Evolutionary conservation across 1,140 invertebrate species (phyloP), one percentile per base, ranked within the genome.

Genomic region (Belonocnema kinseyi): DNA sequence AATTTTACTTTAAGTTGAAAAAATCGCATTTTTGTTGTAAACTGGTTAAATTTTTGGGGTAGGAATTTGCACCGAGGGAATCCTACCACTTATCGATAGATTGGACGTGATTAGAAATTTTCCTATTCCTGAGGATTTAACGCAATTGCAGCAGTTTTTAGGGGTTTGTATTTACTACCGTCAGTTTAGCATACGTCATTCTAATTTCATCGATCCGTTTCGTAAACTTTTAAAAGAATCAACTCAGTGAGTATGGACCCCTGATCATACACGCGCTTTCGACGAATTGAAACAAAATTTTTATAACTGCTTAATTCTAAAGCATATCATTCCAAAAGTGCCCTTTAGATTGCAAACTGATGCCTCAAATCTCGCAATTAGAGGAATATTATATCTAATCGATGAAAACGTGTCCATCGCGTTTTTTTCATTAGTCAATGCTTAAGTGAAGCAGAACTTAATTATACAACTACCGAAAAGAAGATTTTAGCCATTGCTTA

Each of bases 61-160:
- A 81, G 56, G 77, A 85, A 6, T 70, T 89, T 16, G 75, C n/a
- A 17, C 46, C 8, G 66, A 82, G 2, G 91, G 90, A 11, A 73
- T 82, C 14, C 54, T 73, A 71, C 84, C 88, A 11, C 79, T 88
- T 78, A 74, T 82, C 0, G 82, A 85, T 21, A 89, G 88, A 74
- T 76, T 90, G 0, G 33, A 74, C 3, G 82, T 77, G 3, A 82
- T 92, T 16, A 16, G 73, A 72, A 73, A 89, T 3, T 91, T 89
- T 81, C 78, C 89, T 2, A 54, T 13, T 46, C 85, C 82, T 0
- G 77, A 19, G 50, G 80, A 79, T 46, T 54, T 81, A 77, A 75
- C 80, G 78, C 54, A 82, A 50, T 26, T 78, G 2, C 74, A 76
- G 40, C 17, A 33, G 21, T 80, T 78, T n/a, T 14, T 75, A 16